Percentiles rank a stretch among this genome's conserved stretches.
phyloP scores from a whole-genome alignment of 2,113 vertebrate genomes.

The Aptenodytes patagonicus region DNA sequence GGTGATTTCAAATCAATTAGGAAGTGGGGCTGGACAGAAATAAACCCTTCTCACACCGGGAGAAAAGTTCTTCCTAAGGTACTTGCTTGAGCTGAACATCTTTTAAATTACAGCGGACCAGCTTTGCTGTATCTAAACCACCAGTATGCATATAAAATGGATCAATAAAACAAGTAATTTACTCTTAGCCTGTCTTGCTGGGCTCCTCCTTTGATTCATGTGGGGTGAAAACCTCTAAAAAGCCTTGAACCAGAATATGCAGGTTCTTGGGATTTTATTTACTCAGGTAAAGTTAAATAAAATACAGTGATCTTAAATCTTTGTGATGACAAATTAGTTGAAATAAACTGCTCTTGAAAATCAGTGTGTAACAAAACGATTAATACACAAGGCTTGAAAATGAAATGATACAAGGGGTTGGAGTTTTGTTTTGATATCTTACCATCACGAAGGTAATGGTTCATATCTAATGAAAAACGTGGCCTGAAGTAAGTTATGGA shows the following conservation, averaged over 20 bases:
- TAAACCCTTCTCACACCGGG: fast-evolving
- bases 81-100: background rate
- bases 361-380: background rate
- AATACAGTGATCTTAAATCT: background rate
- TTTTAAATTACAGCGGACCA: background rate
- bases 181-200: background rate
- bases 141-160: background rate
- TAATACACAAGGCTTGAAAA: background rate
- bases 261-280: background rate
- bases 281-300: background rate
- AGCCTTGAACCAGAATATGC: background rate
- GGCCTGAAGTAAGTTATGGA: slow-evolving; percentile 9
- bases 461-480: slow-evolving; percentile 39
- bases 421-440: background rate
- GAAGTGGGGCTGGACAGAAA: background rate
- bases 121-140: background rate
- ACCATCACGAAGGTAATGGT: slow-evolving; percentile 1
- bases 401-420: background rate
- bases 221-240: background rate
- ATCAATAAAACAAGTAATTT: background rate
- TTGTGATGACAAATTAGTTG: background rate
- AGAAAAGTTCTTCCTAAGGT: background rate
- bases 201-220: background rate
- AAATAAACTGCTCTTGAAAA: background rate
- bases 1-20: background rate